phyloP scores from a whole-genome alignment of 2,113 vertebrate species.

The Morone saxatilis region DNA sequence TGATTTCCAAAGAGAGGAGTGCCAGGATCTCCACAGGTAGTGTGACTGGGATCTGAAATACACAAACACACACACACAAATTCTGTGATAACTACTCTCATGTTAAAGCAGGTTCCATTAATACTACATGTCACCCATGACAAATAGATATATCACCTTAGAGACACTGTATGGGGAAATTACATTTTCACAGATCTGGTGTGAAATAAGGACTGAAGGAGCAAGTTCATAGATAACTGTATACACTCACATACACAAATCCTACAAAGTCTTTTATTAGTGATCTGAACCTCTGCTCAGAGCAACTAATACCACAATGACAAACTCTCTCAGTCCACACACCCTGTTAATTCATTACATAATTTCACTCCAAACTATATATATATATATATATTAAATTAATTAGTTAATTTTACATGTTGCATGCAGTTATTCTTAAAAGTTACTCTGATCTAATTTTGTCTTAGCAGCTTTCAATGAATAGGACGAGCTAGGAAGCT shows the following conservation, averaged over 20 bases:
- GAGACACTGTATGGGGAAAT: not conserved
- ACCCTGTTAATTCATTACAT: not conserved
- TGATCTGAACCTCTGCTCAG: not conserved
- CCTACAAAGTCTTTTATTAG: not conserved
- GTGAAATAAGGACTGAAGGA: constrained; percentile 5
- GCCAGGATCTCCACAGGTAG: constrained; percentile 91
- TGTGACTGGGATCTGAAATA: constrained; percentile 92
- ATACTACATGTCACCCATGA: not conserved
- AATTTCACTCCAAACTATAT: not conserved
- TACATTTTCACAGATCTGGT: not conserved
- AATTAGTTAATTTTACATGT: not conserved
- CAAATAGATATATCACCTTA: not conserved
- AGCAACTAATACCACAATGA: not conserved
- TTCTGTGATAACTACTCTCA: constrained; percentile 6
- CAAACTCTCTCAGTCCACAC: not conserved
- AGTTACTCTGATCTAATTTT: not conserved
- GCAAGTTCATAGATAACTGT: constrained; percentile 13
- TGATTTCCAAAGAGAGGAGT: constrained; percentile 92
- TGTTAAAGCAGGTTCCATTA: constrained; percentile 4
- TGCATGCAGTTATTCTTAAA: not conserved
- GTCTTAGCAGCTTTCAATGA: not conserved
- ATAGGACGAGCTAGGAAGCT: not conserved
- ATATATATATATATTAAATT: not conserved
- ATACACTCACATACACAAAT: not conserved
- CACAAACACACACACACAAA: constrained; percentile 22